phyloP scores from a whole-genome alignment of 2,113 vertebrate species.

The Limnothrissa miodon region DNA sequence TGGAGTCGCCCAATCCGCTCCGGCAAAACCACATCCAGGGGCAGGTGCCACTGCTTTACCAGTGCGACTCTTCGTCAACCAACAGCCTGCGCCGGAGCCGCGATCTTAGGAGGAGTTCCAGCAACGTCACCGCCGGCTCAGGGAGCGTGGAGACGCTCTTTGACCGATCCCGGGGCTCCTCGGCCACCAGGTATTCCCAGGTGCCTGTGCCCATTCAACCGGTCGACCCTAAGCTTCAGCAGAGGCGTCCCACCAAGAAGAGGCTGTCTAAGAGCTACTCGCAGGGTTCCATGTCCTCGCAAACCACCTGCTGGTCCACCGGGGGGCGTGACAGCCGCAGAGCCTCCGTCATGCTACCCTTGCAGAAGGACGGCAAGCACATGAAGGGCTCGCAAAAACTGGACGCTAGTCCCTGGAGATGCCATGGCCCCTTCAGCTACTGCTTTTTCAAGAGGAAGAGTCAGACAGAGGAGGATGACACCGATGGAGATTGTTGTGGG shows the following conservation, averaged over 20 bases:
- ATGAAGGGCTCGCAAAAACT: slow-evolving; percentile 80
- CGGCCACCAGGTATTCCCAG: slow-evolving; percentile 72
- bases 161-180: slow-evolving; percentile 74
- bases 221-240: slow-evolving; percentile 72
- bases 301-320: slow-evolving; percentile 65
- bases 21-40: slow-evolving; percentile 78
- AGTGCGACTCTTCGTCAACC: slow-evolving; percentile 70
- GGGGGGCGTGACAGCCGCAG: slow-evolving; percentile 69
- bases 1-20: slow-evolving; percentile 78
- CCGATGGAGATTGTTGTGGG: slow-evolving; percentile 69
- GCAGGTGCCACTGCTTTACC: slow-evolving; percentile 67
- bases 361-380: slow-evolving; percentile 82
- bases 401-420: slow-evolving; percentile 85
- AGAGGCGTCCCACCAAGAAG: slow-evolving; percentile 79
- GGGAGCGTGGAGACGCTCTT: slow-evolving; percentile 74
- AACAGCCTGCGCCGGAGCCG: slow-evolving; percentile 78
- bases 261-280: slow-evolving; percentile 90
- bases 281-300: slow-evolving; percentile 81
- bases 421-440: slow-evolving; percentile 90
- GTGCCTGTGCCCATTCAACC: slow-evolving; percentile 61
- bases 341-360: slow-evolving; percentile 64
- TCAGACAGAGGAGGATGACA: slow-evolving; percentile 79
- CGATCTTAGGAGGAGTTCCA: slow-evolving; percentile 78
- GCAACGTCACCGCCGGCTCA: slow-evolving; percentile 73
- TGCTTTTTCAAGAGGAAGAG: slow-evolving; percentile 86